Base-by-base conservation (phyloP, 2,888 invertebrate genomes). In the Athalia circularis region DNA sequence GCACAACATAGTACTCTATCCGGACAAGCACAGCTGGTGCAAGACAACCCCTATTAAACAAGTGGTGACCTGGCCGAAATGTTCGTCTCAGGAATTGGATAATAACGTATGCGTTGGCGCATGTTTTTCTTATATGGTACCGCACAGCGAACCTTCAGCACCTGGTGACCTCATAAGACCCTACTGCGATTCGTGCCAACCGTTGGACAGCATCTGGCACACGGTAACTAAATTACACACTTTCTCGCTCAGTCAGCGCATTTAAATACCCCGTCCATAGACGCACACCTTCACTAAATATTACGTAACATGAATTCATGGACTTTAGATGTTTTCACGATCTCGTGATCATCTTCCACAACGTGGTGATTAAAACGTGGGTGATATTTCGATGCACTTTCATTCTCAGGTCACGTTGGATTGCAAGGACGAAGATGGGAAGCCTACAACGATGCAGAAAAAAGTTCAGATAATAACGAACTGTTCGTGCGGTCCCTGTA, bases 101-200 rank as follows among this genome's bases (percentile, higher is more conserved):
- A 94, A 94, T 88, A 94, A 94, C 85, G 94, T 94, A 4, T 94
- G 94, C 86, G 94, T 94, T 11, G 94, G 94, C 4, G 93, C 94
- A 3, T 94, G 94, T 86, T 94, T 94, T 89, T 94, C 94, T 82
- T 94, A 94, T 88, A 93, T 93, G 87, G 94, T 94, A 79, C 94
- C 94, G 1, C 92, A 92, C 83, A 94, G 94, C 47, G 92, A 94
- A 82, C 94, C 94, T 1, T 93, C 93, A 29, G 93, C 94, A 80
- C 94, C 94, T 3, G 94, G 94, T 52, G 94, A 94, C 86, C 91
- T 92, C 81, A 92, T 92, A 81, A 88, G 91, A 80, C 94, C 94
- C 2, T 94, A 94, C 85, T 94, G 94, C 86, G 94, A 94, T 87
- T 94, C 94, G 80, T 94, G 94, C 84, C 94, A 94, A 86, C 94